phyloP scores from a whole-genome alignment of 2,113 vertebrate genomes.

The Cyphomyrus plagiostoma region DNA sequence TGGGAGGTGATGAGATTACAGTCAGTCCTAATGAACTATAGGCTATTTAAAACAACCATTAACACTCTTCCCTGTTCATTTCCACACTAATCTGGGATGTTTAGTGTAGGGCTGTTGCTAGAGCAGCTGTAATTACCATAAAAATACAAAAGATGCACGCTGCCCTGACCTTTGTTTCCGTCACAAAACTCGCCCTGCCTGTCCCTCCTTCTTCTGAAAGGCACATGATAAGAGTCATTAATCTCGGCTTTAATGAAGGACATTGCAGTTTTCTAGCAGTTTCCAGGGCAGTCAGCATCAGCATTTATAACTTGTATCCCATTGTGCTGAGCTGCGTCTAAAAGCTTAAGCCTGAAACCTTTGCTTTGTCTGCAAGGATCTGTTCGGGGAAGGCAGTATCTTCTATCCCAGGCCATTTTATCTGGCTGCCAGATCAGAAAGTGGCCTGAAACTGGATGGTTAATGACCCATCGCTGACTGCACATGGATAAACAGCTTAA shows the following conservation, averaged over 20 bases:
- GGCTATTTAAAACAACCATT: background rate
- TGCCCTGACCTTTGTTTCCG: background rate
- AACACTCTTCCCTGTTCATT: background rate
- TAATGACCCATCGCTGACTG: background rate
- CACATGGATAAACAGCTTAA: background rate
- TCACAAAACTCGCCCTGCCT: background rate
- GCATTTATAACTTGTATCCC: background rate
- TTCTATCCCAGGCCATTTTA: background rate
- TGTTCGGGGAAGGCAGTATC: background rate
- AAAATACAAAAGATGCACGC: background rate
- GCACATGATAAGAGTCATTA: background rate
- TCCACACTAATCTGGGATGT: background rate
- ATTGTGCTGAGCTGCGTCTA: background rate
- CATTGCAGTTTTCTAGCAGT: background rate
- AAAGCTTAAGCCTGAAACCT: background rate
- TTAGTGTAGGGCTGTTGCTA: background rate
- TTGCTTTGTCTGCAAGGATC: background rate
- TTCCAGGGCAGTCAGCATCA: background rate
- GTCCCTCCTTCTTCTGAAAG: background rate
- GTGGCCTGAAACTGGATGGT: background rate
- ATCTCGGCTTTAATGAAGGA: background rate
- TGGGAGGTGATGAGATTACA: background rate
- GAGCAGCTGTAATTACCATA: background rate
- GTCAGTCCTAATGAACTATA: background rate
- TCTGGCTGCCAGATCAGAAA: background rate